Conservation (phyloP, 37 sponge, comb jelly and placozoan genomes). For the Spongilla lacustris region DNA sequence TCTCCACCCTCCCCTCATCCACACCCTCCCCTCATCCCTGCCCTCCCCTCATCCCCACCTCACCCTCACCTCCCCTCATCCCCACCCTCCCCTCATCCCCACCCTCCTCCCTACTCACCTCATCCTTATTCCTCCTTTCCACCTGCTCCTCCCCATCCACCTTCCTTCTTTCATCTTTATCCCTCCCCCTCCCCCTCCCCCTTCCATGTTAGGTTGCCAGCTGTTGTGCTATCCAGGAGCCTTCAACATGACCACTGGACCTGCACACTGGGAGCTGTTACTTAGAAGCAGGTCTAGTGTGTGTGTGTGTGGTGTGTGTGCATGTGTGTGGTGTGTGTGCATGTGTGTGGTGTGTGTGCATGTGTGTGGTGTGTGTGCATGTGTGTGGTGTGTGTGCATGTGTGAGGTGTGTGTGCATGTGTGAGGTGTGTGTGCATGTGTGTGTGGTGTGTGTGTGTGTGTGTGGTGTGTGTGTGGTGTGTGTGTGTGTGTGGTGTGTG, state of each 20-base stretch:
- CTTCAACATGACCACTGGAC: conserved; percentile 98
- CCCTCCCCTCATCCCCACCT: neutral
- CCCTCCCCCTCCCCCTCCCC: neutral
- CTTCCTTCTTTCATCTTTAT: neutral
- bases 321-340: too few relatives aligned
- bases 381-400: too few relatives aligned
- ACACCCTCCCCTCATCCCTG: neutral
- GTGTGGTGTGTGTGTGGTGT: too few relatives aligned
- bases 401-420: too few relatives aligned
- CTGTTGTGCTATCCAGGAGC: conserved; percentile 91
- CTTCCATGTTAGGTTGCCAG: conserved; percentile 65
- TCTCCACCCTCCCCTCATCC: neutral
- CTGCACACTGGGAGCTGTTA: conserved; percentile 95
- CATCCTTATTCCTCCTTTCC: neutral
- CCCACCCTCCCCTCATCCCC: neutral
- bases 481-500: too few relatives aligned
- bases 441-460: too few relatives aligned
- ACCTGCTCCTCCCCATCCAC: neutral
- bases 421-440: too few relatives aligned
- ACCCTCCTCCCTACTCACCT: neutral
- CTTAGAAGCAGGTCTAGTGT: conserved; percentile 59
- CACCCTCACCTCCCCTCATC: neutral
- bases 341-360: too few relatives aligned
- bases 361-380: too few relatives aligned
- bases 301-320: too few relatives aligned